Evolutionary conservation across 2,797 vertebrate species (phyloP).

Genomic region (Myotis myotis): DNA sequence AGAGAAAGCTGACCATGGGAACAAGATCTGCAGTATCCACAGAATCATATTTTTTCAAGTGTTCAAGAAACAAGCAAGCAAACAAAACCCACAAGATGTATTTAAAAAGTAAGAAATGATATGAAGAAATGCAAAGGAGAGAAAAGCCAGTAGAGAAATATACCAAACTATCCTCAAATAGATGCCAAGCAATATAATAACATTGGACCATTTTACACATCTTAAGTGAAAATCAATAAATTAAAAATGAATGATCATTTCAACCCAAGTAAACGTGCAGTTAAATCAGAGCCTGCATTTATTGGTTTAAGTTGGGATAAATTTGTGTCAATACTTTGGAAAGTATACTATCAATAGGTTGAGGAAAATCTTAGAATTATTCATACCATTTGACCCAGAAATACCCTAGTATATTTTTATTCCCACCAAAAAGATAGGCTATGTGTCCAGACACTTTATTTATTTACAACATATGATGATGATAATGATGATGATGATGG

Average conservation of each 20-base stretch:
- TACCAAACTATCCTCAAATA: background rate
- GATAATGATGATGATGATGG: background rate
- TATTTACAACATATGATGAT: background rate
- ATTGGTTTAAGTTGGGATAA: background rate
- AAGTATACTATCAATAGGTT: background rate
- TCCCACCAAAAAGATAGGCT: background rate
- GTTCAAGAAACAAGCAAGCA: background rate
- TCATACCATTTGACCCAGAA: background rate
- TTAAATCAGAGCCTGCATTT: background rate
- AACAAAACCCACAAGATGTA: background rate
- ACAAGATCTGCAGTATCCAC: background rate
- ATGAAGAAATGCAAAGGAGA: background rate
- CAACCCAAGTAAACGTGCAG: background rate
- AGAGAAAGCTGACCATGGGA: background rate
- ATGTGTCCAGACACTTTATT: background rate
- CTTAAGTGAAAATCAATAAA: background rate
- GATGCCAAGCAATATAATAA: background rate
- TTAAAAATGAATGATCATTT: background rate
- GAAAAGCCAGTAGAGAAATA: background rate
- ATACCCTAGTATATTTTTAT: background rate
- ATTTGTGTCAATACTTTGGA: background rate
- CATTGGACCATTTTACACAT: background rate
- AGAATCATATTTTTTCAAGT: background rate
- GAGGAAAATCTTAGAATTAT: background rate
- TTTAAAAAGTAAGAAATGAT: background rate